Evolutionary conservation across 30 jellyfish, hydroid and myxozoan species (phyloP), one percentile per base, ranked within the genome.

Genomic region (Aurelia sp.): DNA sequence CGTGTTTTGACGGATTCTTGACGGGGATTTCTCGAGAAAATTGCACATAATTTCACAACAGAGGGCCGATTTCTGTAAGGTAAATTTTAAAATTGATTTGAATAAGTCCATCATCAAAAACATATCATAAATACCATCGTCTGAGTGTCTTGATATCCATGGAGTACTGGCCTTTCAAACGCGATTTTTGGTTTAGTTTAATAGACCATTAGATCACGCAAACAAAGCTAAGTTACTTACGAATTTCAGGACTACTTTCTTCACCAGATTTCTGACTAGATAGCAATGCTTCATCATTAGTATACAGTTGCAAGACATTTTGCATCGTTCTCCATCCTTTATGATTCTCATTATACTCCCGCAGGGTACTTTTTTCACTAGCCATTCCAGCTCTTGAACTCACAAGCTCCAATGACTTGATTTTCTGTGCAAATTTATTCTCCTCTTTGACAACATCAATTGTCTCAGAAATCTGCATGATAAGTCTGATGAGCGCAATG

Each of bases 271-370:
- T 18, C 40, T 44, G 83, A 16, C 48, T 50, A n/a, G 50, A 21
- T 6, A 53, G 13, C 23, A 53, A n/a, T 5, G 31, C 50, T 11
- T 74, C 62, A 13, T 64, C 89, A 40, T 64, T 73, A 64, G 92
- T 84, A 79, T 93, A 93, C 90, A 93, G 74, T 33, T 88, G 94
- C 76, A 93, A 62, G 30, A 93, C 97, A 84, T 93, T 88, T 15
- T 76, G 84, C 98, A 93, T 93, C 18, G 96, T 93, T 52, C 95
- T 58, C 98, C 98, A 93, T 23, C 97, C 74, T 69, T 88, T 93
- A 41, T 84, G 88, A 48, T 53, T 13, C 37, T 76, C 88, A 16
- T 21, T 52, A 63, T 7, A 66, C 27, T 84, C 81, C 7, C 78
- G 51, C 0, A 52, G 19, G 4, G 66, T 20, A 66, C 72, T 23